Percentiles rank a stretch among this genome's conserved stretches.
Evolutionary conservation across 2,113 vertebrate genomes (phyloP).

Genomic region (Scophthalmus maximus): DNA sequence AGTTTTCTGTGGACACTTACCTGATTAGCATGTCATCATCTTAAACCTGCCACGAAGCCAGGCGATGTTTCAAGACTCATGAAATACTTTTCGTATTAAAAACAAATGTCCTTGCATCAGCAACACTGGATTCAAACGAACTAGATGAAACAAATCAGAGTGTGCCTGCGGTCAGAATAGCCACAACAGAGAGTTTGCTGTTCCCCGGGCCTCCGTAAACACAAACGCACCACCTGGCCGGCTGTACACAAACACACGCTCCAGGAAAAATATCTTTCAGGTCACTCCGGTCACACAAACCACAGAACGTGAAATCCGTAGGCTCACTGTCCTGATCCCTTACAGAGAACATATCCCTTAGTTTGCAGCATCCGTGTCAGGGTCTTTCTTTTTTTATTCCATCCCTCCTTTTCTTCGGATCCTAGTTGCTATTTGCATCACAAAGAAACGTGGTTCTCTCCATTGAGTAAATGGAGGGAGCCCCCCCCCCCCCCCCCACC

Average conservation of each 20-base stretch:
- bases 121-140: constrained; percentile 35
- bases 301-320: not conserved
- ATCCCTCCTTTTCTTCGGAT: not conserved
- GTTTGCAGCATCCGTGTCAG: not conserved
- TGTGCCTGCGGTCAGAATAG: constrained; percentile 33
- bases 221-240: constrained; percentile 53
- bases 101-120: constrained; percentile 29
- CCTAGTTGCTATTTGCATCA: too few species aligned
- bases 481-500: too few species aligned
- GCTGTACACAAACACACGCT: constrained; percentile 18
- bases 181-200: constrained; percentile 56
- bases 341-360: not conserved
- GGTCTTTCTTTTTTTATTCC: not conserved
- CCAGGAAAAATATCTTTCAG: not conserved
- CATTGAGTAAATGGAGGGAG: too few species aligned
- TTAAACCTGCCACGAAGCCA: not conserved
- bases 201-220: constrained; percentile 57
- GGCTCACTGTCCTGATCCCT: too few species aligned
- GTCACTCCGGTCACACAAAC: constrained; percentile 21
- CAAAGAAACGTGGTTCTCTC: too few species aligned
- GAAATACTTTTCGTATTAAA: constrained; percentile 23
- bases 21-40: not conserved
- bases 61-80: too few species aligned
- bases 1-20: not conserved
- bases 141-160: constrained; percentile 59